Conservation (phyloP, 2,888 invertebrate species). For the Amorpha juglandis region DNA sequence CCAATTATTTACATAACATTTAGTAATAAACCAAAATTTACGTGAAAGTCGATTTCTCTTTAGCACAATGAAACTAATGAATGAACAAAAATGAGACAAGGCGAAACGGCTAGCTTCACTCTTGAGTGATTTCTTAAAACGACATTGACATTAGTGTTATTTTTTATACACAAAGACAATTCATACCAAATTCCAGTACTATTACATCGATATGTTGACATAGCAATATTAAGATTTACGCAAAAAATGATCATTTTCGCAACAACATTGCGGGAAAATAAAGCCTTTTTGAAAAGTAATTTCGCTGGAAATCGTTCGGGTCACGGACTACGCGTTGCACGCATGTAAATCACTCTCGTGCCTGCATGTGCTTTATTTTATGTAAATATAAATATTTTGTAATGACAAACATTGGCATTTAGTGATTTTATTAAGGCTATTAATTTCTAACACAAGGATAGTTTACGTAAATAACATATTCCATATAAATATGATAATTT, state of each 20-base stretch:
- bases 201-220: conserved; percentile 65
- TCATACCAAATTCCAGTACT: conserved; percentile 54
- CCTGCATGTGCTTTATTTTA: conserved; percentile 7
- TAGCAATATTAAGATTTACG: conserved; percentile 65
- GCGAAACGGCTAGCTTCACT: conserved; percentile 41
- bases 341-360: conserved; percentile 7
- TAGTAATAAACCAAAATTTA: conserved; percentile 12
- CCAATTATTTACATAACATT: conserved; percentile 4
- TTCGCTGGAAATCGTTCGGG: conserved; percentile 18
- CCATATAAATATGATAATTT: neutral
- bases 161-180: conserved; percentile 27
- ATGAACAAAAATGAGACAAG: conserved; percentile 37
- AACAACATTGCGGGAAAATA: conserved; percentile 47
- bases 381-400: conserved; percentile 19
- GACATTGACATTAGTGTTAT: conserved; percentile 68
- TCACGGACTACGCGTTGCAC: conserved; percentile 20
- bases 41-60: conserved; percentile 30
- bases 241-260: conserved; percentile 61
- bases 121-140: conserved; percentile 50
- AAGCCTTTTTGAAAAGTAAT: conserved; percentile 31
- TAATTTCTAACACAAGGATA: conserved; percentile 4
- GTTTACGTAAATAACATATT: conserved; percentile 1
- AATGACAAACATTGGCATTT: conserved; percentile 24
- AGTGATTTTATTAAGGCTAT: conserved; percentile 1
- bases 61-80: conserved; percentile 31